These are phyloP conservation scores for Coleophora flavipennella DNA, from an alignment of 2,888 invertebrate species.

Conservation along the genomic window DNA sequence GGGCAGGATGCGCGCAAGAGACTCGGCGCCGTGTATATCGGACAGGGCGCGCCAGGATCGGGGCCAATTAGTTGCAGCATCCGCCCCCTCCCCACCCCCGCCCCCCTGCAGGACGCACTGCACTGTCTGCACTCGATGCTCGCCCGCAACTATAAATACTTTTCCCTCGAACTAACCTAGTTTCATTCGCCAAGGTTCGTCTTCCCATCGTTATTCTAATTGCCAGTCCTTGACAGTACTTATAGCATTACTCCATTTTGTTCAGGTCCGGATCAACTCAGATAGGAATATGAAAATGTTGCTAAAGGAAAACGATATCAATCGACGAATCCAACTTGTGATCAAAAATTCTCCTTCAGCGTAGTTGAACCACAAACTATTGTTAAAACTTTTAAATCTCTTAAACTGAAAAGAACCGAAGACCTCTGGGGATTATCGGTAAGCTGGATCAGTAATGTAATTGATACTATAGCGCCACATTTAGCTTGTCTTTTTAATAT, in stretches of 20 bases:
- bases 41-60: slow-evolving; percentile 15
- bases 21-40: slow-evolving; percentile 7
- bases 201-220: background rate
- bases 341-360: too few species aligned
- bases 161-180: background rate
- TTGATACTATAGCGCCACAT: too few species aligned
- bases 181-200: background rate
- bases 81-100: slow-evolving; percentile 2
- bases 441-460: too few species aligned
- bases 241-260: background rate
- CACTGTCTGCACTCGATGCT: background rate
- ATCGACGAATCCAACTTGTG: too few species aligned
- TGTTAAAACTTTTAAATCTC: too few species aligned
- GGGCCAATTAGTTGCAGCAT: slow-evolving; percentile 20
- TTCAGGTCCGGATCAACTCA: background rate
- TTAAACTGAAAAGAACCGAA: too few species aligned
- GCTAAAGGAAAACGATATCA: too few species aligned
- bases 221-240: background rate
- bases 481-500: too few species aligned
- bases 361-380: too few species aligned
- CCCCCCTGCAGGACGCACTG: slow-evolving; percentile 1
- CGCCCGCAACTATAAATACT: background rate
- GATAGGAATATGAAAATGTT: too few species aligned
- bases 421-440: too few species aligned
- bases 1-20: slow-evolving; percentile 13